Percentiles rank a stretch among this genome's conserved stretches.
These are phyloP conservation scores for Paramuricea clavata DNA, from an alignment of 92 coral and sea anemone genomes.

Conservation along the genomic window DNA sequence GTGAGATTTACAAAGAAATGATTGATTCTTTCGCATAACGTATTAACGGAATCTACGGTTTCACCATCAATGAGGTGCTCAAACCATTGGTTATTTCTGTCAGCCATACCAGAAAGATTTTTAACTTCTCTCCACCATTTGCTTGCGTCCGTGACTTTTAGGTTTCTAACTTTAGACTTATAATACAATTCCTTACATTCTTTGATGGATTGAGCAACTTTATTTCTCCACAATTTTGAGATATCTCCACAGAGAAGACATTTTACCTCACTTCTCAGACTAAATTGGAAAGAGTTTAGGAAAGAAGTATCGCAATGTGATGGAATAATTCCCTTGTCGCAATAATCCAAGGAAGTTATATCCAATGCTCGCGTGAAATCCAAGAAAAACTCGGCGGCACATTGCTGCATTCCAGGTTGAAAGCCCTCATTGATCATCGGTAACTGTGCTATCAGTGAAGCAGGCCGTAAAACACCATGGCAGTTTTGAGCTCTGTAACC, in stretches of 20 bases:
- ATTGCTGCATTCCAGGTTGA: conserved; percentile 65
- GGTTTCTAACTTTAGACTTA: too few relatives aligned
- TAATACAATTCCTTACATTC: too few relatives aligned
- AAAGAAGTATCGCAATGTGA: conserved; percentile 38
- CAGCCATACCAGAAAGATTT: too few relatives aligned
- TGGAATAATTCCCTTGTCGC: conserved; percentile 29
- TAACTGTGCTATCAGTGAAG: conserved; percentile 47
- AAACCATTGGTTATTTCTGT: too few relatives aligned
- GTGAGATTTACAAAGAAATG: too few relatives aligned
- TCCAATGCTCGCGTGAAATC: conserved; percentile 53
- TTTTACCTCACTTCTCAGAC: conserved; percentile 3
- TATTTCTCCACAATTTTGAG: too few relatives aligned
- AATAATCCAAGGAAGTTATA: conserved; percentile 40
- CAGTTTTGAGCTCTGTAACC: conserved; percentile 18
- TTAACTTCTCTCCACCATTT: too few relatives aligned
- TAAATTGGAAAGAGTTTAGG: conserved; percentile 15
- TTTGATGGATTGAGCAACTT: too few relatives aligned
- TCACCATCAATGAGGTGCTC: too few relatives aligned
- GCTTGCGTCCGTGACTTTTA: too few relatives aligned
- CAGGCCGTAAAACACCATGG: conserved; percentile 29
- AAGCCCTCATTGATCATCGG: conserved; percentile 48
- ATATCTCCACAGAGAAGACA: neutral
- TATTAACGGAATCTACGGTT: too few relatives aligned
- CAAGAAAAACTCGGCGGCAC: conserved; percentile 74
- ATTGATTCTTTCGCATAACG: too few relatives aligned